Evolutionary conservation across 2,797 vertebrate genomes (phyloP).

Genomic region (Cygnus olor): DNA sequence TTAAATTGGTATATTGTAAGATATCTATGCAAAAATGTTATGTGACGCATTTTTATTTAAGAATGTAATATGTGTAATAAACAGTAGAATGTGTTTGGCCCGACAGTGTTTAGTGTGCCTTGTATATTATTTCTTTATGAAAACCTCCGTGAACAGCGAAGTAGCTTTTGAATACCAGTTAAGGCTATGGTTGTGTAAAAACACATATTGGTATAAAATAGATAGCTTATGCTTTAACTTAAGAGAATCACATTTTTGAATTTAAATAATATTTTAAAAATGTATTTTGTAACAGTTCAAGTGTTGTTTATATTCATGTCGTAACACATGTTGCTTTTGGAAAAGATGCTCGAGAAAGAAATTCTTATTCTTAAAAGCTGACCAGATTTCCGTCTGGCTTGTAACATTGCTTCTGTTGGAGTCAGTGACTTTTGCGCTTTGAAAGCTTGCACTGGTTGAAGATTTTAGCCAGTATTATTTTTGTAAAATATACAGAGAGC

Average conservation of each 20-base stretch:
- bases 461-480: background rate
- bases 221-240: background rate
- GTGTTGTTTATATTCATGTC: background rate
- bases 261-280: background rate
- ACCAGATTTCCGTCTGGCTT: background rate
- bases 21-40: constrained; percentile 99
- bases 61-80: constrained; percentile 99
- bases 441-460: background rate
- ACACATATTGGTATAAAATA: background rate
- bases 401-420: background rate
- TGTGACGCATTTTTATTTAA: constrained; percentile 99
- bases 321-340: background rate
- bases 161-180: background rate
- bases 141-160: background rate
- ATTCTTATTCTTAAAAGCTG: constrained; percentile 1
- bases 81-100: constrained; percentile 98
- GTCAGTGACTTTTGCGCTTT: background rate
- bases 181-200: background rate
- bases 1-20: constrained; percentile 99
- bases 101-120: constrained; percentile 77
- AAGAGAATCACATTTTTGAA: background rate
- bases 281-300: background rate
- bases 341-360: background rate
- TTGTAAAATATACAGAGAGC: background rate
- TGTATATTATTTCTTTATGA: constrained; percentile 64